Base-by-base conservation (phyloP, 2,888 invertebrate genomes). In the Omphaloscelis lunosa region DNA sequence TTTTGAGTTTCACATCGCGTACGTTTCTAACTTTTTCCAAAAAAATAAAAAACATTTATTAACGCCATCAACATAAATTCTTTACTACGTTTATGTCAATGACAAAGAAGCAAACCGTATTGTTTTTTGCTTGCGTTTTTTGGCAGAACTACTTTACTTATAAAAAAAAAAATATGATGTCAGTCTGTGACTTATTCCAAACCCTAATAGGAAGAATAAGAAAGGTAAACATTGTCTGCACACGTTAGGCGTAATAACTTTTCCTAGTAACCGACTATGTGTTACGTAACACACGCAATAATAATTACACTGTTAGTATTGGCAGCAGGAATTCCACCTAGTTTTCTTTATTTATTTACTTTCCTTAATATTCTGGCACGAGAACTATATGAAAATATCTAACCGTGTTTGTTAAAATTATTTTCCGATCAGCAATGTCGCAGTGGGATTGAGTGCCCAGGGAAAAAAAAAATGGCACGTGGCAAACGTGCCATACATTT, bases 141-240 rank as follows among this genome's bases (percentile, higher is more conserved):
- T 45, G 0, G 45, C 15, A 45, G 45, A 45, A 45, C 12, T 15
- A 45, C 9, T 51, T 51, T 51, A 11, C 11, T 56, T 56, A 56
- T 53, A 12, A 56, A 51, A 20, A 17, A 39, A 39, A 17, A 66
- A 66, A 23, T 23, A 27, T 15, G 41, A 48, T 20, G 6, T 41
- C 34, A 51, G 73, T 62, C 12, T 69, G 63, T 76, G 34, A 20
- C 76, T 84, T 77, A 66, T 6, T 11, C 79, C 71, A 75, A n/a
- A 72, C 48, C 8, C 11, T 5, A 76, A 63, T 82, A 82, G 78
- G 86, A 86, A 85, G 86, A 86, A 86, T 86, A 90, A 87, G 89
- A 91, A 91, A 91, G 86, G 90, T 85, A 90, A 90, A 89, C 80
- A 88, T 62, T 75, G 82, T 80, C 80, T 85, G 80, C 80, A 71